Evolutionary conservation across 2,113 vertebrate genomes (phyloP).

Genomic region (Charina bottae): DNA sequence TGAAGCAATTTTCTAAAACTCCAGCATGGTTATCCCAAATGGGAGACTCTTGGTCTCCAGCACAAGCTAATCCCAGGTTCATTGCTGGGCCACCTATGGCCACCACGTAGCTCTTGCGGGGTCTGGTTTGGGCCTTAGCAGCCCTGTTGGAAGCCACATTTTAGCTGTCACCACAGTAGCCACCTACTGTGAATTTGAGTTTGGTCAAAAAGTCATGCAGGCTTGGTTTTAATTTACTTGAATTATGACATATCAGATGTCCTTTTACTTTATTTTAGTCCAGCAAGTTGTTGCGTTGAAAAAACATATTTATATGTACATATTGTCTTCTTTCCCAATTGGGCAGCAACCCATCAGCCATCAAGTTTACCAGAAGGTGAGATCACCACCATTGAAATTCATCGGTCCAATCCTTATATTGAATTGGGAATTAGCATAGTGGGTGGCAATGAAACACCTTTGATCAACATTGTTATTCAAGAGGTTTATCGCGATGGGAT

Average conservation of each 20-base stretch:
- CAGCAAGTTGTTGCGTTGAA: slow-evolving; percentile 44
- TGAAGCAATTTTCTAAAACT: neutral
- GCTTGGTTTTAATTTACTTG: slow-evolving; percentile 27
- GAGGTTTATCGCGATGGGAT: slow-evolving; percentile 96
- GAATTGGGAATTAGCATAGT: slow-evolving; percentile 97
- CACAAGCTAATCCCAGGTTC: neutral
- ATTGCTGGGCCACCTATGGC: neutral
- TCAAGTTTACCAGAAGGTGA: slow-evolving; percentile 95
- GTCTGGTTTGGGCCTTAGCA: neutral
- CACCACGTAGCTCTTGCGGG: neutral
- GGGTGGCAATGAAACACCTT: slow-evolving; percentile 95
- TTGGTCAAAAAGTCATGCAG: neutral
- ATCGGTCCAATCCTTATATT: slow-evolving; percentile 93
- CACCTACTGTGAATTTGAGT: neutral
- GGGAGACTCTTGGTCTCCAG: neutral
- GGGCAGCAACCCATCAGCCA: slow-evolving; percentile 81
- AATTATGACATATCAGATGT: neutral
- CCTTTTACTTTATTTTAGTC: slow-evolving; percentile 20
- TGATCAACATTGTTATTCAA: slow-evolving; percentile 98
- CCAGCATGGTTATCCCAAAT: neutral
- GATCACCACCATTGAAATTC: slow-evolving; percentile 95
- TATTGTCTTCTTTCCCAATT: slow-evolving; percentile 64
- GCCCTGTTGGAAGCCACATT: neutral
- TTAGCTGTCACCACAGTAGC: neutral
- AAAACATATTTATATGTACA: slow-evolving; percentile 47